Conservation (phyloP, 2,797 vertebrate genomes). For the Astyanax mexicanus region DNA sequence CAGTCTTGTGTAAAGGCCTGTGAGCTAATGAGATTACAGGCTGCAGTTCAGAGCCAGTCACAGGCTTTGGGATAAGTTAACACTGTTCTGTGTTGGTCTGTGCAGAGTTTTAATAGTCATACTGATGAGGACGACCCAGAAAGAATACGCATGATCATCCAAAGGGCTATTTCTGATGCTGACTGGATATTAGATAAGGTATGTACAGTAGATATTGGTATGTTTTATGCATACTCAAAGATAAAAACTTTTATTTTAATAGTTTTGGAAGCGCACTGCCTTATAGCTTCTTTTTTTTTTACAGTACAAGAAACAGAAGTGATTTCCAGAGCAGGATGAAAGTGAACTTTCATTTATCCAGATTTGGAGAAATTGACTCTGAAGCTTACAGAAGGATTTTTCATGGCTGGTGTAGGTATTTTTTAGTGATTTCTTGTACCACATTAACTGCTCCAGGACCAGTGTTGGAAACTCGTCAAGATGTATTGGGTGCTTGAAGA, state of each 20-base stretch:
- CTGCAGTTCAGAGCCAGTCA: background rate
- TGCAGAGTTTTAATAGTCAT: slow-evolving; percentile 78
- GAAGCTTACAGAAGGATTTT: background rate
- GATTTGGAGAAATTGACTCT: background rate
- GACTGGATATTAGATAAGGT: slow-evolving; percentile 79
- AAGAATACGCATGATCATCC: slow-evolving; percentile 74
- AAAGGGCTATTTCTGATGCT: slow-evolving; percentile 73
- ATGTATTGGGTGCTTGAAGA: background rate
- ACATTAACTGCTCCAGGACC: too few relatives aligned
- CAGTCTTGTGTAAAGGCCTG: too few relatives aligned
- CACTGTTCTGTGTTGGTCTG: background rate
- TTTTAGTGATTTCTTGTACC: too few relatives aligned
- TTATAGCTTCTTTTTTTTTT: background rate
- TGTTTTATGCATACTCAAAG: background rate
- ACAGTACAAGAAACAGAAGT: slow-evolving; percentile 50
- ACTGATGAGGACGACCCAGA: slow-evolving; percentile 75
- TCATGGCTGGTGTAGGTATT: too few relatives aligned
- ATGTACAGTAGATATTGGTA: slow-evolving; percentile 7
- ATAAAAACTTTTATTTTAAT: too few relatives aligned
- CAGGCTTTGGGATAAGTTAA: background rate
- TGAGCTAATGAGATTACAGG: background rate
- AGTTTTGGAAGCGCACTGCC: too few relatives aligned
- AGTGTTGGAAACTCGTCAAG: too few relatives aligned
- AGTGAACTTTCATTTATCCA: too few relatives aligned
- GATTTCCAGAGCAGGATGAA: slow-evolving; percentile 4